These are phyloP conservation scores for Andrena trimmerana DNA, from an alignment of 2,888 invertebrate species.

Conservation along the genomic window DNA sequence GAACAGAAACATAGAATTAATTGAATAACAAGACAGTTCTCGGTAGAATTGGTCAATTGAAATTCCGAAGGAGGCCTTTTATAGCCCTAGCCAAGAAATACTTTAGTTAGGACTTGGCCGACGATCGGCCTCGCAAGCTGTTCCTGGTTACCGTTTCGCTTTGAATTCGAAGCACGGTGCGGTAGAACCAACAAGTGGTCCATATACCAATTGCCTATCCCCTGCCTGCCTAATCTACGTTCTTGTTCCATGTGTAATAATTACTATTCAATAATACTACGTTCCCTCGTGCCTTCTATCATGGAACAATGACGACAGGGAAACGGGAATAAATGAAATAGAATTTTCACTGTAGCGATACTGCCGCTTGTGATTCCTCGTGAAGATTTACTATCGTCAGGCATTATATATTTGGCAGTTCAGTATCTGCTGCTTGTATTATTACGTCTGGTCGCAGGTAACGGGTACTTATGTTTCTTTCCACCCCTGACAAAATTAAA, in stretches of 20 bases:
- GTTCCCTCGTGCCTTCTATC: constrained; percentile 60
- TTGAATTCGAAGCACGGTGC: constrained; percentile 80
- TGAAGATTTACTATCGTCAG: constrained; percentile 5
- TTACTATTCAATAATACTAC: constrained; percentile 82
- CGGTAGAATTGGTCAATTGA: constrained; percentile 43
- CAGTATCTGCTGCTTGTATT: not conserved
- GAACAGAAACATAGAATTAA: not conserved
- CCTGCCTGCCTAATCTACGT: constrained; percentile 75
- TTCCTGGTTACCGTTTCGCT: constrained; percentile 69
- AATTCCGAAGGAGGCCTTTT: constrained; percentile 49
- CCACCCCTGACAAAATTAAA: not conserved
- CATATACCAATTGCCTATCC: constrained; percentile 79
- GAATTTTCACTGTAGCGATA: constrained; percentile 22
- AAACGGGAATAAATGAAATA: constrained; percentile 70
- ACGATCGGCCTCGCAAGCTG: constrained; percentile 58
- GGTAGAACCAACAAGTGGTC: constrained; percentile 82
- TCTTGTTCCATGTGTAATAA: constrained; percentile 82
- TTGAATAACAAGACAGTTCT: not conserved
- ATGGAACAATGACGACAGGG: constrained; percentile 68
- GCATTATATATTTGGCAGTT: not conserved
- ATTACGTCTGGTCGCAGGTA: not conserved
- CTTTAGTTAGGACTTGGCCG: constrained; percentile 47
- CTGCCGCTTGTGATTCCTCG: not conserved
- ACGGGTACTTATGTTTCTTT: not conserved
- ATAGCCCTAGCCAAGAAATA: constrained; percentile 37